A percentile compares a stretch with the other conserved stretches of the same genome.
phyloP scores from a whole-genome alignment of 64 coral and sea anemone genomes.

The Pocillopora verrucosa region DNA sequence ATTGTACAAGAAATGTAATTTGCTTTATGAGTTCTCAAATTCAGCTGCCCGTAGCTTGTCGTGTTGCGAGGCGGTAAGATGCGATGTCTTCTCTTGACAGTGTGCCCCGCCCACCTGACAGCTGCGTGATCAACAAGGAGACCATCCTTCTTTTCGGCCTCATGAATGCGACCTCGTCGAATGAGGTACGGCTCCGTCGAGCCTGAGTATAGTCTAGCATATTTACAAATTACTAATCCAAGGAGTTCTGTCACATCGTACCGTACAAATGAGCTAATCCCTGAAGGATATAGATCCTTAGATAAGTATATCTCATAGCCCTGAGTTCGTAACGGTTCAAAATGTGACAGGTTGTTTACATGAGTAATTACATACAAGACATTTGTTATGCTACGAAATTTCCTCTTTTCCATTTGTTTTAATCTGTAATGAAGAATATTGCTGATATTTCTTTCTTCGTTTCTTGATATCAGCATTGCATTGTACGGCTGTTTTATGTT shows the following conservation, averaged over 20 bases:
- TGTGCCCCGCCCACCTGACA: slow-evolving; percentile 75
- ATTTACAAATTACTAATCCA: slow-evolving; percentile 71
- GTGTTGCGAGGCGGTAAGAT: background rate
- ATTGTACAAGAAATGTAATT: slow-evolving; percentile 30
- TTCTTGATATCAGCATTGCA: slow-evolving; percentile 53
- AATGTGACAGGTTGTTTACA: slow-evolving; percentile 21
- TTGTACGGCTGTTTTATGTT: slow-evolving; percentile 75
- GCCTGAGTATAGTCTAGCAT: slow-evolving; percentile 73
- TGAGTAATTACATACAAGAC: slow-evolving; percentile 60
- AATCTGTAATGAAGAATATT: slow-evolving; percentile 67
- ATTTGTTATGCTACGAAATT: slow-evolving; percentile 62
- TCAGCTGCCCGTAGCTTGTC: background rate
- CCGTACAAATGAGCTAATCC: slow-evolving; percentile 53
- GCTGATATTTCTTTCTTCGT: slow-evolving; percentile 4
- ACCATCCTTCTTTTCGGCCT: slow-evolving; percentile 57
- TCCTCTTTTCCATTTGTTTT: slow-evolving; percentile 77
- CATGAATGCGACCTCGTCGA: slow-evolving; percentile 72
- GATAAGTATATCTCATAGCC: slow-evolving; percentile 71
- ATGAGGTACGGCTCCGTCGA: slow-evolving; percentile 67
- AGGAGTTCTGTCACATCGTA: slow-evolving; percentile 61
- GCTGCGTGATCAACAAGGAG: slow-evolving; percentile 54
- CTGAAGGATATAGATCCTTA: slow-evolving; percentile 46
- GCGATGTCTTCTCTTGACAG: slow-evolving; percentile 56
- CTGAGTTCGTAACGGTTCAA: slow-evolving; percentile 23
- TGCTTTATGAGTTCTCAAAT: background rate